Conservation (phyloP, 2,888 invertebrate genomes). For the Coenonympha arcania region DNA sequence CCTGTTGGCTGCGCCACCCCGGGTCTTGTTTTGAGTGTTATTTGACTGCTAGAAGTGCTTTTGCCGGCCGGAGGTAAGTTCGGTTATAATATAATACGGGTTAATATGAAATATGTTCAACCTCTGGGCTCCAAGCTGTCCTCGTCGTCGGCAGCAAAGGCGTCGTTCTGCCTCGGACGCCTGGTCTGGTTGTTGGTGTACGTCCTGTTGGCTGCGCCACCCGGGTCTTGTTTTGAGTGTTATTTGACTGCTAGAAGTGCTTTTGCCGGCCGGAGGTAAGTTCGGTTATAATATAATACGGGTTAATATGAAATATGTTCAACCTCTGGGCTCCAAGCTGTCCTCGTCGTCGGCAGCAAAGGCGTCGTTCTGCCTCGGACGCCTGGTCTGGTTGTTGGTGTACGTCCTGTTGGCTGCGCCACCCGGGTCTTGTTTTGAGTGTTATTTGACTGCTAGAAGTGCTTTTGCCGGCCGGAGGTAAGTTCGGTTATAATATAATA, state of each 20-base stretch:
- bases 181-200: conserved; percentile 4
- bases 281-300: too few species aligned
- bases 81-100: too few species aligned
- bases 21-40: neutral
- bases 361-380: neutral
- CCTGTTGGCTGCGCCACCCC: neutral
- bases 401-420: neutral
- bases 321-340: conserved; percentile 7
- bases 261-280: neutral
- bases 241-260: neutral
- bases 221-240: neutral
- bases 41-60: neutral
- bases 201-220: neutral
- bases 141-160: neutral
- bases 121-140: conserved; percentile 6
- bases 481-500: too few species aligned
- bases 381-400: conserved; percentile 4
- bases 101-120: neutral
- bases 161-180: neutral
- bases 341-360: neutral
- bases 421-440: neutral
- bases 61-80: neutral
- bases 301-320: neutral
- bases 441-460: neutral
- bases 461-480: neutral